Evolutionary conservation across 2,888 invertebrate species (phyloP), one percentile per base, ranked within the genome.

Genomic region (Limnephilus lunatus): DNA sequence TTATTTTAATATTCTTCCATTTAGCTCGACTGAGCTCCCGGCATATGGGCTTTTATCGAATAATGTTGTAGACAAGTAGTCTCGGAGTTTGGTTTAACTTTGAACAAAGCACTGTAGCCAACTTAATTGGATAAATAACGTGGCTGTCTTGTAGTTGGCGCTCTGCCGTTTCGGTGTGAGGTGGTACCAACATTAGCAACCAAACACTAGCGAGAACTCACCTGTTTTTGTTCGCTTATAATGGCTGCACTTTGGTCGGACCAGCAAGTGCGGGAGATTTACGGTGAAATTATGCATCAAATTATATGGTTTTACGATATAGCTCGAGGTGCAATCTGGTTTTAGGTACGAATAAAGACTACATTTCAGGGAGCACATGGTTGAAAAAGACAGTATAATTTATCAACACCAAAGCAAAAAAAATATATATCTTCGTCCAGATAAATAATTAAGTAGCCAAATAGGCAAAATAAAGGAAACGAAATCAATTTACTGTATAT

Each of bases 51-150:
- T 68, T 68, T 68, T 68, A 68, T 68, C 25, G 68, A 68, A 68
- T 68, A 53, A 53, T 25, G 25, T 25, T 68, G 68, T 68, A 68
- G 25, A n/a, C 68, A 25, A 68, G 68, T 25, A 25, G 68, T 68
- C 68, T 68, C 68, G 68, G 68, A 68, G 68, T 68, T 68, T 68
- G 68, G 68, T 25, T 68, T 68, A 68, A 68, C 68, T 68, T 68
- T n/a, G n/a, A 68, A 68, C 68, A 68, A 68, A 68, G 68, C 68
- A 68, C 68, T 68, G 68, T 68, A 68, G 68, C 68, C 68, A 68
- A 68, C 68, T n/a, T 68, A 68, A 68, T 68, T 68, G 68, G 68
- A 68, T 68, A 68, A 68, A 68, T 68, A 68, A 68, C 9, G 68
- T 68, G 25, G 68, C 68, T 68, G 68, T 68, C 68, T 68, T 68